These are phyloP conservation scores for Epizoanthus scotinus DNA, from an alignment of 92 coral and sea anemone genomes.

Conservation along the genomic window DNA sequence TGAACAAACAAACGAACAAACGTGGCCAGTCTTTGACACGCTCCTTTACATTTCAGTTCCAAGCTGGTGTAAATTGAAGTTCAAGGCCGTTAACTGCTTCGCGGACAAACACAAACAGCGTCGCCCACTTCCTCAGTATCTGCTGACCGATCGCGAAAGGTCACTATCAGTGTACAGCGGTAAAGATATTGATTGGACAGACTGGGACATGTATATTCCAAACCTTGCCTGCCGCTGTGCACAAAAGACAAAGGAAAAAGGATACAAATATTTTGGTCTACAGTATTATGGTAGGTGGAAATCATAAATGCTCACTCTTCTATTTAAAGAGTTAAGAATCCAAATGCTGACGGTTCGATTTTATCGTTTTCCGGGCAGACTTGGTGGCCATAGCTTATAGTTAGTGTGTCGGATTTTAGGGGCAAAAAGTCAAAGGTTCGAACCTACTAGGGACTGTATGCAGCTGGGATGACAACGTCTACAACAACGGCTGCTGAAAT, in stretches of 20 bases:
- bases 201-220: slow-evolving; percentile 34
- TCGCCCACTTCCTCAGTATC: slow-evolving; percentile 30
- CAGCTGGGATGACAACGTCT: too few relatives aligned
- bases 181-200: slow-evolving; percentile 36
- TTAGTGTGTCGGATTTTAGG: too few relatives aligned
- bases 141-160: slow-evolving; percentile 25
- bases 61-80: slow-evolving; percentile 9
- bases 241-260: slow-evolving; percentile 12
- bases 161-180: slow-evolving; percentile 12
- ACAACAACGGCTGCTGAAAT: too few relatives aligned
- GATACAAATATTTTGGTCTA: slow-evolving; percentile 29
- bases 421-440: too few relatives aligned
- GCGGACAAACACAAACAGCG: neutral
- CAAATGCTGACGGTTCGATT: too few relatives aligned
- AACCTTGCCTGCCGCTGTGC: slow-evolving; percentile 49
- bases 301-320: neutral
- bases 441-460: too few relatives aligned
- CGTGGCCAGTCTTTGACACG: too few relatives aligned
- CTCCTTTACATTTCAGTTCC: neutral
- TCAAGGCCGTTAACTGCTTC: slow-evolving; percentile 38
- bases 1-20: too few relatives aligned
- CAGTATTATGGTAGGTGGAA: slow-evolving; percentile 43
- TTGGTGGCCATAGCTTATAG: too few relatives aligned
- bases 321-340: too few relatives aligned
- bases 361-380: too few relatives aligned